Conservation (phyloP, 2,888 invertebrate species). For the Keiferia lycopersicella region DNA sequence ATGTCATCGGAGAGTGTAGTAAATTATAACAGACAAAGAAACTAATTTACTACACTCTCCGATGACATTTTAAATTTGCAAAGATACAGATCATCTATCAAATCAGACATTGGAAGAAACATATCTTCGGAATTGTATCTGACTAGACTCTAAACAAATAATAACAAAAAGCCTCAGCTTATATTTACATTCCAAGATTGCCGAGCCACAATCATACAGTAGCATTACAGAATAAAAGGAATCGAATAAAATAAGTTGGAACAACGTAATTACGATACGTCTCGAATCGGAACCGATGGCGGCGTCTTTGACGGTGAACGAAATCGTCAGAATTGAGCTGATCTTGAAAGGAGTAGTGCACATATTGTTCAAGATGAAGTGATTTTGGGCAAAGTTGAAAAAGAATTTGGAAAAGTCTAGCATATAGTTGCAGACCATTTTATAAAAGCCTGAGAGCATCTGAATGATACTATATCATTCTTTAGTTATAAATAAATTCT, state of each 20-base stretch:
- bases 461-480: not conserved
- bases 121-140: not conserved
- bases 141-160: conserved; percentile 12
- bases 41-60: not conserved
- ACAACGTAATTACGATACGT: conserved; percentile 32
- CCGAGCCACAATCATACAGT: conserved; percentile 18
- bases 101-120: conserved; percentile 2
- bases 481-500: not conserved
- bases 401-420: not conserved
- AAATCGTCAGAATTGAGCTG: conserved; percentile 24
- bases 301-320: conserved; percentile 28
- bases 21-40: not conserved
- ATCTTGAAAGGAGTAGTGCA: conserved; percentile 6
- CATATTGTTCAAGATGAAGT: not conserved
- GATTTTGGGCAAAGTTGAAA: not conserved
- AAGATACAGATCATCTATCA: conserved; percentile 1
- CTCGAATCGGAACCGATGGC: conserved; percentile 28
- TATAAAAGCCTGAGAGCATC: not conserved
- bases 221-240: conserved; percentile 33
- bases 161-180: not conserved
- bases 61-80: conserved; percentile 2
- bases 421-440: too few relatives aligned
- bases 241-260: conserved; percentile 57
- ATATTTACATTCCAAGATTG: conserved; percentile 19
- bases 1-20: too few relatives aligned